Base-by-base conservation (phyloP, 2,888 invertebrate species). In the Athrips mouffetella region DNA sequence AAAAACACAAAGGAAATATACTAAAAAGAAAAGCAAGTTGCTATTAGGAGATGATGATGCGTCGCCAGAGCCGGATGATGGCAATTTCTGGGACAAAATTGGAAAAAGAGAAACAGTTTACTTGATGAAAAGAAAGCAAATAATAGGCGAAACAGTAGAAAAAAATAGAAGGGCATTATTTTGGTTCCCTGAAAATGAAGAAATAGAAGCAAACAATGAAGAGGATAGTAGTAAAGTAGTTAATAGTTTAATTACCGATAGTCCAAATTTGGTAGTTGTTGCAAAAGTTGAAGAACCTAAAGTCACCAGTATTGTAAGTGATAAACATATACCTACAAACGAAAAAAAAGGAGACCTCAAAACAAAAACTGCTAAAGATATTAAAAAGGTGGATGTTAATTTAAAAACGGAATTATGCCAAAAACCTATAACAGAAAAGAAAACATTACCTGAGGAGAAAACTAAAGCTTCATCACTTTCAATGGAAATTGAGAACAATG, bases 11-110 rank as follows among this genome's bases (percentile, higher is more conserved):
- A 46, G 37, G 23, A 44, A 35, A 29, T 53, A 67, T 53, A 62
- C 69, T 49, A 76, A 70, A 54, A 65, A 55, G 46, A 70, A 64
- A 59, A 51, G 57, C 57, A 52, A 62, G 54, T 47, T 57, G 49
- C 33, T 51, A 47, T 52, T 51, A 48, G 50, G 55, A 57, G 58
- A 58, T 44, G 59, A 49, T 47, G 70, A 62, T 30, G 60, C 58
- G 13, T 82, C 85, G 1, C 80, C 83, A 23, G 87, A 85, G 54
- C 79, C 80, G 7, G 88, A 87, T 1, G 80, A 80, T 53, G 85
- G 83, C 8, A 91, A 92, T 66, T 92, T 92, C 77, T 92, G 92
- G 92, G 89, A 89, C 20, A 89, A 88, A 76, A 91, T 92, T 53
- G 92, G 91, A 3, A 89, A 90, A 57, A 78, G 92, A 51, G 92